Base-by-base conservation (phyloP, 2,113 vertebrate species). In the Podarcis raffonei region DNA sequence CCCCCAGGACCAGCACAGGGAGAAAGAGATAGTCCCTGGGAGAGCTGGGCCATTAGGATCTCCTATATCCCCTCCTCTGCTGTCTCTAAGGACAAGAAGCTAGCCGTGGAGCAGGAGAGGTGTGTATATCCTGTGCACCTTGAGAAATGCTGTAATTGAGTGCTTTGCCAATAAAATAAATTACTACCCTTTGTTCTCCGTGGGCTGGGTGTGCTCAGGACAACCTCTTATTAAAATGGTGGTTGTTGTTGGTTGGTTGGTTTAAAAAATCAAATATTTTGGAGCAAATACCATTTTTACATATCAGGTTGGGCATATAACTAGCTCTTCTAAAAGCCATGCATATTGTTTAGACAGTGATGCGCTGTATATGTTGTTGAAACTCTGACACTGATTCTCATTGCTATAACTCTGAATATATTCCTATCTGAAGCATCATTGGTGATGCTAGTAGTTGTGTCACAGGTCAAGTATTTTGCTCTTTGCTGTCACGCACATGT, bases 401-500 rank as follows among this genome's bases (percentile, higher is more conserved):
- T 37, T 74, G 79, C 68, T 42, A 39, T 16, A 72, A 2, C 48
- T 59, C 68, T 37, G 57, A 39, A 77, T 48, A 32, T 77, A 0
- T 16, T 5, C 0, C 0, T 1, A 16, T 80, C 4, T 15, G 39
- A 11, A 1, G 48, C 9, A 7, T 1, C 1, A n/a, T 30, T 69
- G 76, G 3, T 22, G 68, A 79, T 81, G 86, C 1, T 4, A 91
- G 48, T 32, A n/a, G 12, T 62, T 66, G 77, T 39, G 87, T 87
- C 78, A 81, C 32, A 92, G 77, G 37, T 90, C 82, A 83, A 83
- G 32, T 25, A 76, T 53, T 82, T 75, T 82, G 87, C 57, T 82
- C 57, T 65, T 76, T 85, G 84, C 79, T 76, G 87, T 65, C 80
- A 88, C 66, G 59, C 5, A 65, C 37, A 74, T 74, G 37, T 75